Percentiles rank a stretch among this genome's conserved stretches.
Conservation (phyloP, 2,113 vertebrate genomes). For the Lycaon pictus region DNA sequence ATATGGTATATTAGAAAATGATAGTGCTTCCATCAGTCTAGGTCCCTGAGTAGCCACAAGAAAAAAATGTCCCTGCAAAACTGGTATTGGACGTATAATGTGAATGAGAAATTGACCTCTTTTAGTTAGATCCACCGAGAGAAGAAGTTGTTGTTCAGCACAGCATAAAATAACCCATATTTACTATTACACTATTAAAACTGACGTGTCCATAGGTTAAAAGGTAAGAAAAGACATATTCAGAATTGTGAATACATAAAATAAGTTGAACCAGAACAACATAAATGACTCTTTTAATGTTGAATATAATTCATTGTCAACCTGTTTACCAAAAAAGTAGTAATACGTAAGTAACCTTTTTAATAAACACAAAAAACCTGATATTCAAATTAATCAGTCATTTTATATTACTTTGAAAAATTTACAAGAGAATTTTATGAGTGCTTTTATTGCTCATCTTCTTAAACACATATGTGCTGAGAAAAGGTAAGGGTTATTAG, state of each 20-base stretch:
- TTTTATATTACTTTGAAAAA: constrained; percentile 40
- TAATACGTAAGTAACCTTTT: not conserved
- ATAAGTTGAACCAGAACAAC: not conserved
- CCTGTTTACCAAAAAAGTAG: constrained; percentile 15
- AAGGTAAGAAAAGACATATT: not conserved
- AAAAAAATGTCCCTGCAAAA: not conserved
- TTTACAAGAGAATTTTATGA: constrained; percentile 25
- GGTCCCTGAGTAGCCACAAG: not conserved
- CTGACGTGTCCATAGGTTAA: not conserved
- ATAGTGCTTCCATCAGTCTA: not conserved
- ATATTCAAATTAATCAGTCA: constrained; percentile 35
- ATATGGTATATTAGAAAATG: not conserved
- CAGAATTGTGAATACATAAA: constrained; percentile 15
- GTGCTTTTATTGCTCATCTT: not conserved
- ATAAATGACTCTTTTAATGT: constrained; percentile 1
- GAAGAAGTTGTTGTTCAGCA: not conserved
- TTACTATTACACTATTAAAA: not conserved
- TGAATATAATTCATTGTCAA: constrained; percentile 15
- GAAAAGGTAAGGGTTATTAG: constrained; percentile 6
- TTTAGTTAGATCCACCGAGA: not conserved
- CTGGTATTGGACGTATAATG: not conserved
- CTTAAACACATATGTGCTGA: not conserved
- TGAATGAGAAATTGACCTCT: not conserved
- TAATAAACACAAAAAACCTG: not conserved
- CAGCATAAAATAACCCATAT: not conserved